Evolutionary conservation across 1,140 invertebrate species (phyloP), one percentile per base, ranked within the genome.

Genomic region (Trigoniulus corallinus): DNA sequence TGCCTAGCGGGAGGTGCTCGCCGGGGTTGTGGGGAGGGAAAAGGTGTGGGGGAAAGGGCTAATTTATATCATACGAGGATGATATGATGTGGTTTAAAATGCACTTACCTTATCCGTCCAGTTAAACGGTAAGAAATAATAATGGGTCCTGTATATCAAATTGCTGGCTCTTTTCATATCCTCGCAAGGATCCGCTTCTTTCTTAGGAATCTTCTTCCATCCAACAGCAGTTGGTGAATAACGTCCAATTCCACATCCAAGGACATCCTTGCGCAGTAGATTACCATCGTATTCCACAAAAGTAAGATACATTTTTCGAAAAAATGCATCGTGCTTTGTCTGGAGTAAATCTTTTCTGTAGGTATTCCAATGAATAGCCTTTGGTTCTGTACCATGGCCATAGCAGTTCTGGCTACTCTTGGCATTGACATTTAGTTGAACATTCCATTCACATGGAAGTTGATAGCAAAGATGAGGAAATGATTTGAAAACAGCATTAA

Each of bases 261-360:
- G 18, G 7, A 44, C 18, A 10, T 44, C 42, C 21, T 44, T 44
- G 4, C 18, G 4, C 12, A 44, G 18, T 18, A 44, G 18, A 7
- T 44, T 18, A 4, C 42, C 42, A 18, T 44, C 42, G 21, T 44
- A 44, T 44, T 44, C 24, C 18, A 18, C 42, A 44, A 44, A 44
- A 4, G 18, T 18, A 7, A 20, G 21, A 44, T 21, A 18, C 42
- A 18, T 44, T 44, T 44, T 44, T 4, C 18, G 42, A 18, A 44
- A 44, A 44, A 44, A 44, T 24, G 4, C 18, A 20, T 18, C 21
- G 24, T 34, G 7, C 29, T 34, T 34, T 34, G 29, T 7, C 12
- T 21, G 24, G 12, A 44, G 7, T 44, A 4, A 7, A 18, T 44
- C 42, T 44, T 44, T 21, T 18, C 7, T 4, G 12, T 7, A 20